phyloP scores from a whole-genome alignment of 2,797 vertebrate genomes.

The Huso huso region DNA sequence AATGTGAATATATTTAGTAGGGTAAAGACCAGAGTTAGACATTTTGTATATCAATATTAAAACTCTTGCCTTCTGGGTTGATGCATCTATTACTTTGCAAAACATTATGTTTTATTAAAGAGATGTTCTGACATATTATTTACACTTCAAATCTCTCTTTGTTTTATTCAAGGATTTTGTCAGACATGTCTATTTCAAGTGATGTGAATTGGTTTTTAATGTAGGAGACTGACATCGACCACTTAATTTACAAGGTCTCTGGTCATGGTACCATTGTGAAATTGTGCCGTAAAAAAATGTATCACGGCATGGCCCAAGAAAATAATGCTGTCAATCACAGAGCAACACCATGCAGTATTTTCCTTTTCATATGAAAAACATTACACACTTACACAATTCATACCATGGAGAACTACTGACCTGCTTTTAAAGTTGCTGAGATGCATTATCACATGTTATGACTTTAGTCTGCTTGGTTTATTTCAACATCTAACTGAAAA shows the following conservation, averaged over 20 bases:
- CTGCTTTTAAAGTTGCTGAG: too few relatives aligned
- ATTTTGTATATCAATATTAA: constrained; percentile 9
- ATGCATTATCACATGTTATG: too few relatives aligned
- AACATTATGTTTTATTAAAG: constrained; percentile 32
- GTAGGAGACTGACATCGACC: constrained; percentile 17
- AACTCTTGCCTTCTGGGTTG: constrained; percentile 16
- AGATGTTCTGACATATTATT: constrained; percentile 33
- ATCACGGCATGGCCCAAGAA: constrained; percentile 21
- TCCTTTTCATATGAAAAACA: constrained; percentile 8
- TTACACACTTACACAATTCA: neutral
- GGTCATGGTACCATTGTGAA: constrained; percentile 16
- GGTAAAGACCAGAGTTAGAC: neutral
- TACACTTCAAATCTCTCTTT: constrained; percentile 37
- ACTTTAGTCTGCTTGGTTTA: too few relatives aligned
- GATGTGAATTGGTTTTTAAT: constrained; percentile 32
- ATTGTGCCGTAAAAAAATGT: constrained; percentile 11
- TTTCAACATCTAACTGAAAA: too few relatives aligned
- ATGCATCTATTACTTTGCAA: constrained; percentile 36
- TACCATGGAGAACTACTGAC: neutral
- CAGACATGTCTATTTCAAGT: constrained; percentile 31
- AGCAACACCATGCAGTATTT: constrained; percentile 14
- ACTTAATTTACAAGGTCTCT: constrained; percentile 20
- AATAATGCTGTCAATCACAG: constrained; percentile 20
- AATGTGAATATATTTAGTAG: constrained; percentile 3
- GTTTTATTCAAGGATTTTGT: constrained; percentile 29